Base-by-base conservation (phyloP, 2,797 vertebrate genomes). In the Myoxocephalus aenaeus region DNA sequence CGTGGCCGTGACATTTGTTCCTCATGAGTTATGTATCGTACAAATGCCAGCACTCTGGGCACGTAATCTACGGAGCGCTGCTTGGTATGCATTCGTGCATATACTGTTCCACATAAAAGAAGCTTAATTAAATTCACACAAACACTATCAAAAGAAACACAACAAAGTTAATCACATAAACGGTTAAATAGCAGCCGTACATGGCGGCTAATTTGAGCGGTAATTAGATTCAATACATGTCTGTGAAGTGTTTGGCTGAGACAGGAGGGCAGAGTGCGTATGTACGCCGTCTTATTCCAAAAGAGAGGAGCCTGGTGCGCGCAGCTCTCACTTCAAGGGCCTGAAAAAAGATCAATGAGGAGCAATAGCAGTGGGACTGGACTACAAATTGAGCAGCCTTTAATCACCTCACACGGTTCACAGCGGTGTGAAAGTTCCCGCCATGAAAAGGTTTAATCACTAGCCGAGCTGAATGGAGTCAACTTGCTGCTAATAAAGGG, bases 391-490 rank as follows among this genome's bases (percentile, higher is more conserved):
- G 79, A 91, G 87, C 84, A 79, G 82, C 80, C 82, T 93, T 92
- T 94, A 94, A 94, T 95, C 93, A 94, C 90, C 86, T 89, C 76
- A 68, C 88, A 86, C 78, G 81, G 86, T 90, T 93, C 90, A 91
- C 88, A 91, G 89, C 68, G 25, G 89, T 90, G 90, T 84, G 81
- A 92, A 92, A 89, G 92, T 91, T 92, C 80, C 77, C 73, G 77
- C 89, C 86, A 88, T 88, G 87, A 90, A 92, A 91, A 89, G 89
- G 85, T 93, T 93, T 95, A 93, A 94, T 93, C 90, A 93, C 90
- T 81, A 34, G 82, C 64, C 81, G 83, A 83, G 88, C 87, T 81
- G 86, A 92, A 94, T 86, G 71, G 86, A 94, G 85, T 94, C 91
- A 92, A 84, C 79, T 82, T 63, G 81, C 75, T 72, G 57, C 81